These are phyloP conservation scores for Pelmatolapia mariae DNA, from an alignment of 2,113 vertebrate genomes.

Conservation along the genomic window DNA sequence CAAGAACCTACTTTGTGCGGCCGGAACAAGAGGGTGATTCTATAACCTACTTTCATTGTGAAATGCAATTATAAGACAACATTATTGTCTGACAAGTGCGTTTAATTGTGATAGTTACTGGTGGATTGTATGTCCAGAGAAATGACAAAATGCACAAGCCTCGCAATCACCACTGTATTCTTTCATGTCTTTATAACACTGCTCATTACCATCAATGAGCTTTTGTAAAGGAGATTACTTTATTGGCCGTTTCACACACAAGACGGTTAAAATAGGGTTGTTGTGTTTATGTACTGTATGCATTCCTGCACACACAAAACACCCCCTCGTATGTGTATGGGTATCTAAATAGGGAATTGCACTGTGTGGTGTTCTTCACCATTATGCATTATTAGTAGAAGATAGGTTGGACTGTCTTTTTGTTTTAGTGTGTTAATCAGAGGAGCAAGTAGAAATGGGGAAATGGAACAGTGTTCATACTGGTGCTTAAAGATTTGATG, in stretches of 20 bases:
- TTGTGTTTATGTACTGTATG: background rate
- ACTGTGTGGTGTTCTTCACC: background rate
- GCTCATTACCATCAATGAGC: slow-evolving; percentile 41
- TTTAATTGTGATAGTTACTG: slow-evolving; percentile 59
- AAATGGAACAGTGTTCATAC: background rate
- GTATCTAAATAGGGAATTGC: background rate
- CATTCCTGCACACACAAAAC: background rate
- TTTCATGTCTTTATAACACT: slow-evolving; percentile 24
- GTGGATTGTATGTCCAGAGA: slow-evolving; percentile 27
- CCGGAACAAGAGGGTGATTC: background rate
- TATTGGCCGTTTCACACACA: slow-evolving; percentile 20
- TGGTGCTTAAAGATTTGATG: background rate
- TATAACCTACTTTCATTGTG: slow-evolving; percentile 7
- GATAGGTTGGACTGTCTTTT: background rate
- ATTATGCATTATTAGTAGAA: background rate
- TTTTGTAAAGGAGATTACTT: slow-evolving; percentile 14
- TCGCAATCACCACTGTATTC: slow-evolving; percentile 47
- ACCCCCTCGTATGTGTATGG: background rate
- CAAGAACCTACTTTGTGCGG: background rate
- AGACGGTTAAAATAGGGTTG: background rate
- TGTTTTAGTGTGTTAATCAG: background rate
- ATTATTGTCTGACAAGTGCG: slow-evolving; percentile 35
- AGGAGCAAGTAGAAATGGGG: background rate
- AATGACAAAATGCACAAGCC: slow-evolving; percentile 25
- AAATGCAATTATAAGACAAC: slow-evolving; percentile 48